These are phyloP conservation scores for Cerastis rubricosa DNA, from an alignment of 2,888 invertebrate genomes.

Conservation along the genomic window DNA sequence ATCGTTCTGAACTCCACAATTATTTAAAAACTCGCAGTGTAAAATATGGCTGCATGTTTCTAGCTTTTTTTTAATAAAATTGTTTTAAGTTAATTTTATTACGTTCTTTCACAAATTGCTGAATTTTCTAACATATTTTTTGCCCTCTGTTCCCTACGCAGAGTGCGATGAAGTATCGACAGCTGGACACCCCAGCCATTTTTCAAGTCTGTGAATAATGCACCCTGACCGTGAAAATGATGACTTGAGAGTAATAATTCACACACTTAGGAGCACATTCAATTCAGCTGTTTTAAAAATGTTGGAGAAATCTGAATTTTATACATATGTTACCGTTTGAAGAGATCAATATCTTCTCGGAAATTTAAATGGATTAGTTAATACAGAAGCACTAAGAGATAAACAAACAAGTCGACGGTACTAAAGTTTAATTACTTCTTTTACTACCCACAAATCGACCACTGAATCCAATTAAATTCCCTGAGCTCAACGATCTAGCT, in stretches of 20 bases:
- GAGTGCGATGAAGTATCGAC: constrained; percentile 49
- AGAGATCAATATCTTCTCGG: neutral
- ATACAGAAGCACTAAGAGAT: constrained; percentile 3
- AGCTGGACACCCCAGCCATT: constrained; percentile 27
- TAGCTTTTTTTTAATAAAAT: neutral
- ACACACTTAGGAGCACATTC: constrained; percentile 24
- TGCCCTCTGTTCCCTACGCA: neutral
- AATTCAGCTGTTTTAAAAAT: constrained; percentile 37
- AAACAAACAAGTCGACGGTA: constrained; percentile 10
- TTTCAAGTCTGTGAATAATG: constrained; percentile 56
- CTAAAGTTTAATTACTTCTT: constrained; percentile 39
- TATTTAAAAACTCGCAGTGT: constrained; percentile 7
- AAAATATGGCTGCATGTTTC: neutral
- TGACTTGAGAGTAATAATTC: constrained; percentile 53
- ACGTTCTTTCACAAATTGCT: neutral
- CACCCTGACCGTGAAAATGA: constrained; percentile 47
- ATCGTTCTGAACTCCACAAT: constrained; percentile 10
- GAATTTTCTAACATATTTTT: constrained; percentile 6
- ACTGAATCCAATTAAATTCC: constrained; percentile 52
- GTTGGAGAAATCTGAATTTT: neutral
- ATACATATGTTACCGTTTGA: neutral
- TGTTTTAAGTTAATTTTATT: neutral
- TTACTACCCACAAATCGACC: constrained; percentile 33
- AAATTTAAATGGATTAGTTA: neutral
- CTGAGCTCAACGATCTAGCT: constrained; percentile 34